Percentiles rank a stretch among this genome's conserved stretches.
Evolutionary conservation across 2,888 invertebrate species (phyloP).

Genomic region (Dugesia japonica): DNA sequence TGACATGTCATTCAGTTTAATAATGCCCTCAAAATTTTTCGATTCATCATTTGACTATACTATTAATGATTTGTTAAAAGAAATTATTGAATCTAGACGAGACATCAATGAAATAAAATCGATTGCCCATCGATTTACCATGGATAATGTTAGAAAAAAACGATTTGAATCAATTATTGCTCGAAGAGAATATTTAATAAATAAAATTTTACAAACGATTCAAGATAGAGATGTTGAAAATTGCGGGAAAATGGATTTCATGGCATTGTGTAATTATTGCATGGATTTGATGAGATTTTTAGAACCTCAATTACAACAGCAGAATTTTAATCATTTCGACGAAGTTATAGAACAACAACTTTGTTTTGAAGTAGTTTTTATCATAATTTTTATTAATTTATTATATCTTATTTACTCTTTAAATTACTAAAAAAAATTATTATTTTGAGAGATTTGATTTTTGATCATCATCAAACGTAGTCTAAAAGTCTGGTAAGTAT

Average conservation of each 20-base stretch:
- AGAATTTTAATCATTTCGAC: background rate
- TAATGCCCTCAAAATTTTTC: background rate
- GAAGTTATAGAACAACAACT: background rate
- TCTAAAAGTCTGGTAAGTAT: background rate
- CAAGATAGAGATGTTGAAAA: background rate
- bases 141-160: background rate
- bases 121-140: background rate
- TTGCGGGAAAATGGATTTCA: background rate
- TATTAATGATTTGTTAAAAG: background rate
- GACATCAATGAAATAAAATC: constrained; percentile 7
- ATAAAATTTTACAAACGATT: background rate
- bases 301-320: background rate
- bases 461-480: background rate
- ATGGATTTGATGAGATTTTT: background rate
- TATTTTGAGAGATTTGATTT: too few relatives aligned
- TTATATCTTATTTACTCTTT: background rate
- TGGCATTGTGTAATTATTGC: background rate
- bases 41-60: background rate
- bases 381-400: too few relatives aligned
- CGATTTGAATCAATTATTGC: background rate
- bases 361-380: background rate
- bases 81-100: background rate
- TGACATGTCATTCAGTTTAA: background rate
- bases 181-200: background rate
- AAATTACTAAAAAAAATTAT: background rate